These are phyloP conservation scores for Tamias sibiricus DNA, from an alignment of 2,113 vertebrate genomes.

Conservation along the genomic window DNA sequence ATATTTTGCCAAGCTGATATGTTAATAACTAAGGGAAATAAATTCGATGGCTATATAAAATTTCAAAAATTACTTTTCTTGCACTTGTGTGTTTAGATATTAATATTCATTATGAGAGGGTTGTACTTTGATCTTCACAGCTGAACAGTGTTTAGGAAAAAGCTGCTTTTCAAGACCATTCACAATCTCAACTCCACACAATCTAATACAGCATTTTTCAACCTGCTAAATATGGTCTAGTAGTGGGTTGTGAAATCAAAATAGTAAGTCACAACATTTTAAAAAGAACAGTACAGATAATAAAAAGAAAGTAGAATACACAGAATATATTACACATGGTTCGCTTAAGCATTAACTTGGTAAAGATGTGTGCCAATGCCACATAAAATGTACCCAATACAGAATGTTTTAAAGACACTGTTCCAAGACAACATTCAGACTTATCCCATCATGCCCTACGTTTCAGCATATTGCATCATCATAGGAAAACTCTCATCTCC, in stretches of 20 bases:
- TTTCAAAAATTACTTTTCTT: neutral
- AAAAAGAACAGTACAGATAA: neutral
- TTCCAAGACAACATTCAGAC: neutral
- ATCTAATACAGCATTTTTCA: neutral
- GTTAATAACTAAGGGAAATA: neutral
- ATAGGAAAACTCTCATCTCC: neutral
- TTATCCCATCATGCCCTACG: no score
- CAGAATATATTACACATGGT: neutral
- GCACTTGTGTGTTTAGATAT: neutral
- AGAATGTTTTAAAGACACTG: neutral
- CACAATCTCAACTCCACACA: neutral
- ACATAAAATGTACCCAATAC: neutral
- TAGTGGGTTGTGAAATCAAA: neutral
- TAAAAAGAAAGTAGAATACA: neutral
- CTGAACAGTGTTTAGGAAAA: neutral
- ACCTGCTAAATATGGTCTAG: neutral
- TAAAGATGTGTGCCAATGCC: neutral
- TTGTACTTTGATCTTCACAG: neutral
- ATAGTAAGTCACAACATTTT: neutral
- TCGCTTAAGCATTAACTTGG: neutral
- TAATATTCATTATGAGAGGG: neutral
- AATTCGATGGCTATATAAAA: neutral
- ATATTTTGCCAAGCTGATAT: neutral
- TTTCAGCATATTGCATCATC: neutral
- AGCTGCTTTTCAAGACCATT: neutral